These are phyloP conservation scores for Eonycteris spelaea DNA, from an alignment of 2,113 vertebrate genomes.

Conservation along the genomic window DNA sequence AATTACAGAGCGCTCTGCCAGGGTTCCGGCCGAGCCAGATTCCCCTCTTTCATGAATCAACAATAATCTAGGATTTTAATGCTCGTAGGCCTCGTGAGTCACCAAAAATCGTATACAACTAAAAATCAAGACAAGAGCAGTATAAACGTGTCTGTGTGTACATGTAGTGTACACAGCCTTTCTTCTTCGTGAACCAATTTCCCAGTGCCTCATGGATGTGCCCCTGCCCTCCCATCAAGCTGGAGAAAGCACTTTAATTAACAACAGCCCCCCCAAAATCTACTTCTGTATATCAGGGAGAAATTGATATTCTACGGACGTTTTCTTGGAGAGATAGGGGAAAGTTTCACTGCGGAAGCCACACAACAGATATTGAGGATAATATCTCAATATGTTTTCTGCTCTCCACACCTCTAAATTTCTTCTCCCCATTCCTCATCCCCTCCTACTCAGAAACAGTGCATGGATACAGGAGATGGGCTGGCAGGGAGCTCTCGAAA, in stretches of 20 bases:
- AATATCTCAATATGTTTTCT: not conserved
- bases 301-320: not conserved
- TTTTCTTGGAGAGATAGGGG: not conserved
- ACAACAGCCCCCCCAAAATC: not conserved
- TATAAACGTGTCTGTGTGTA: not conserved
- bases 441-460: not conserved
- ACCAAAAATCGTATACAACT: not conserved
- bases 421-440: not conserved
- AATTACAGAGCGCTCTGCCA: conserved; percentile 33
- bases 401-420: not conserved
- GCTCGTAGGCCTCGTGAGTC: not conserved
- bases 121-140: not conserved
- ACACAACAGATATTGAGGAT: not conserved
- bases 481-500: not conserved
- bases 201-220: not conserved
- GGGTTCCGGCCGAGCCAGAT: conserved; percentile 31
- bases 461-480: not conserved
- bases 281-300: not conserved
- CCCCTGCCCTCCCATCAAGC: not conserved
- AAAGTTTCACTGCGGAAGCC: not conserved
- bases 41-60: not conserved
- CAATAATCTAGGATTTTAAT: not conserved
- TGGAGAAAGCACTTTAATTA: not conserved
- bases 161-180: not conserved
- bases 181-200: not conserved